These are phyloP conservation scores for Charanyca ferruginea DNA, from an alignment of 2,888 invertebrate genomes.

Conservation along the genomic window DNA sequence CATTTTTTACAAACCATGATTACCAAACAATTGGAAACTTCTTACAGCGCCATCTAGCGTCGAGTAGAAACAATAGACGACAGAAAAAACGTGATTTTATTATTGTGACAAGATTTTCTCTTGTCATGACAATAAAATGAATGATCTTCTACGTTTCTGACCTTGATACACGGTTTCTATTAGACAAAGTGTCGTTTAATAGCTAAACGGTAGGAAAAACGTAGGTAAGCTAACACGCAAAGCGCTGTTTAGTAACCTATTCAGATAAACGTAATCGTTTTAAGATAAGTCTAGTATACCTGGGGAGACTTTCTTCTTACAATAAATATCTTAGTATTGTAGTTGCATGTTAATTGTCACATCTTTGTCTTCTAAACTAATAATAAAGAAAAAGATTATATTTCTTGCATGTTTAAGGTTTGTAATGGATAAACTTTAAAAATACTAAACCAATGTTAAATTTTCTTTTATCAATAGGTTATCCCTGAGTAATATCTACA, in stretches of 20 bases:
- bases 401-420: no score
- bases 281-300: slow-evolving; percentile 5
- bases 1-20: slow-evolving; percentile 12
- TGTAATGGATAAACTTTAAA: no score
- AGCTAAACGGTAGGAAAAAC: slow-evolving; percentile 44
- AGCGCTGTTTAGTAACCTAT: slow-evolving; percentile 28
- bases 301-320: slow-evolving; percentile 12
- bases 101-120: slow-evolving; percentile 65
- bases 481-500: no score
- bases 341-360: no score
- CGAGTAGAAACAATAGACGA: slow-evolving; percentile 81
- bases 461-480: no score
- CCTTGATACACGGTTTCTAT: slow-evolving; percentile 66
- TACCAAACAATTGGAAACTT: slow-evolving; percentile 51
- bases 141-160: slow-evolving; percentile 46
- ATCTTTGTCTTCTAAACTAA: no score
- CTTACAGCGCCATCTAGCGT: slow-evolving; percentile 80
- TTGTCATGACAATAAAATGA: slow-evolving; percentile 61
- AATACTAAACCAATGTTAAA: no score
- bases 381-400: no score
- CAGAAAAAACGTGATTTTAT: slow-evolving; percentile 67
- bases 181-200: slow-evolving; percentile 57
- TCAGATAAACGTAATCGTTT: slow-evolving; percentile 5
- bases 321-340: background rate
- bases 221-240: slow-evolving; percentile 33